phyloP scores from a whole-genome alignment of 2,888 invertebrate species.

The Zaprionus lineosus region DNA sequence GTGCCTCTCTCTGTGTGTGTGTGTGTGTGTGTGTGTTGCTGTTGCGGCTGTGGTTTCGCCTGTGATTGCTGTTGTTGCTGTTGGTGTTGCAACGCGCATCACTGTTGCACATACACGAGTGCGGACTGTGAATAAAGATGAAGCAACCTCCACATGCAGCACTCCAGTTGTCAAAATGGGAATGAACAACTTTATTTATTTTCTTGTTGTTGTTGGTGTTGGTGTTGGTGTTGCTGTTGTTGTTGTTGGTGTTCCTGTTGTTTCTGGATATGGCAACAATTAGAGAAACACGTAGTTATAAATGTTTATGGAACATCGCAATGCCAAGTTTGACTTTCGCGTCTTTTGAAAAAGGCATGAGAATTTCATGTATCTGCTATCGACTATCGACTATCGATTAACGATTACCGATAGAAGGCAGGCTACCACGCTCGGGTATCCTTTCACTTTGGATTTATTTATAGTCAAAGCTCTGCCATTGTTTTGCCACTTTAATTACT shows the following conservation, averaged over 20 bases:
- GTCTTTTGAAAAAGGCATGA: slow-evolving; percentile 11
- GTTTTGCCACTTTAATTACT: slow-evolving; percentile 56
- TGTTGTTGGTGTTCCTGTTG: slow-evolving; percentile 27
- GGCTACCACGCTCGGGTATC: too few relatives aligned
- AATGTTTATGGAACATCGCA: slow-evolving; percentile 28
- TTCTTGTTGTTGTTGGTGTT: slow-evolving; percentile 20
- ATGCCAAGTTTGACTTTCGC: slow-evolving; percentile 6
- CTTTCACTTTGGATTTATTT: too few relatives aligned
- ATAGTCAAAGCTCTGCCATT: neutral
- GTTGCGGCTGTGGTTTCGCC: slow-evolving; percentile 42
- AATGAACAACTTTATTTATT: slow-evolving; percentile 45
- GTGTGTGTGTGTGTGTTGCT: slow-evolving; percentile 25
- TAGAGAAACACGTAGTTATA: slow-evolving; percentile 54
- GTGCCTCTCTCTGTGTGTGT: slow-evolving; percentile 8
- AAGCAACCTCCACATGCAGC: slow-evolving; percentile 36
- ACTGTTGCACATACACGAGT: slow-evolving; percentile 48
- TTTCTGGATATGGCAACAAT: slow-evolving; percentile 54
- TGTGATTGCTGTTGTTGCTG: slow-evolving; percentile 35
- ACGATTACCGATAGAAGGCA: too few relatives aligned
- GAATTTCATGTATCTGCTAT: slow-evolving; percentile 7
- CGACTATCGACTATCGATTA: neutral
- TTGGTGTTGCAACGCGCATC: slow-evolving; percentile 19
- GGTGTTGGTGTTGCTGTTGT: slow-evolving; percentile 20
- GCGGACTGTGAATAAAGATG: slow-evolving; percentile 45
- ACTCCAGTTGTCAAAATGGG: slow-evolving; percentile 50